Conservation (phyloP, 2,113 vertebrate species). For the Channa argus region DNA sequence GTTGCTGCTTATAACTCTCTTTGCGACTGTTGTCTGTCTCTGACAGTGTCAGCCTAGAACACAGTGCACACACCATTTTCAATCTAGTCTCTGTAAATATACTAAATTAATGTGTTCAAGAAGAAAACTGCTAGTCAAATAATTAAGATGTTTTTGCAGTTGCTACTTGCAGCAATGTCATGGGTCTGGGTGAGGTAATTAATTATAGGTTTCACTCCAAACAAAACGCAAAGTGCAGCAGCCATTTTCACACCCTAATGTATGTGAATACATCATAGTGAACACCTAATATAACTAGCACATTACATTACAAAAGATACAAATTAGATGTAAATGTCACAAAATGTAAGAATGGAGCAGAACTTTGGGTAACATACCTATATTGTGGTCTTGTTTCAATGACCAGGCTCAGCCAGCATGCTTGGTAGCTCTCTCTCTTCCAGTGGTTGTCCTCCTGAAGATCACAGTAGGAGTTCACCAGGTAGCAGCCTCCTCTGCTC, state of each 20-base stretch:
- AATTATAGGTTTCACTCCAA: no score
- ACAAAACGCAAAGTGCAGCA: no score
- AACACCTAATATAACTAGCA: no score
- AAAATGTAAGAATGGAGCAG: no score
- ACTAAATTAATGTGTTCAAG: not conserved
- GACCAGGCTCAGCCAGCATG: conserved; percentile 77
- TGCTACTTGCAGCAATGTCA: no score
- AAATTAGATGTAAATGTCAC: no score
- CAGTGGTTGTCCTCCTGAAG: conserved; percentile 72
- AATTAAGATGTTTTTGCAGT: no score
- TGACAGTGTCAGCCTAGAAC: conserved; percentile 63
- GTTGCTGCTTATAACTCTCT: conserved; percentile 77
- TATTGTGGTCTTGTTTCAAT: conserved; percentile 76
- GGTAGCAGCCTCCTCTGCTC: conserved; percentile 68
- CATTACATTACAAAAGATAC: no score
- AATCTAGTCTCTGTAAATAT: not conserved
- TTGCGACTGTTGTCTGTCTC: conserved; percentile 65
- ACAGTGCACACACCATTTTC: not conserved
- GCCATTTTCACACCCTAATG: no score
- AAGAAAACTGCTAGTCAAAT: no score
- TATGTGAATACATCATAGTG: no score
- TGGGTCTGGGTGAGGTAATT: no score
- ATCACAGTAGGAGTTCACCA: conserved; percentile 77
- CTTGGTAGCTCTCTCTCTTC: conserved; percentile 74
- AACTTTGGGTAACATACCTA: conserved; percentile 59